Evolutionary conservation across 2,113 vertebrate species (phyloP).

Genomic region (Oreochromis tanganicae): DNA sequence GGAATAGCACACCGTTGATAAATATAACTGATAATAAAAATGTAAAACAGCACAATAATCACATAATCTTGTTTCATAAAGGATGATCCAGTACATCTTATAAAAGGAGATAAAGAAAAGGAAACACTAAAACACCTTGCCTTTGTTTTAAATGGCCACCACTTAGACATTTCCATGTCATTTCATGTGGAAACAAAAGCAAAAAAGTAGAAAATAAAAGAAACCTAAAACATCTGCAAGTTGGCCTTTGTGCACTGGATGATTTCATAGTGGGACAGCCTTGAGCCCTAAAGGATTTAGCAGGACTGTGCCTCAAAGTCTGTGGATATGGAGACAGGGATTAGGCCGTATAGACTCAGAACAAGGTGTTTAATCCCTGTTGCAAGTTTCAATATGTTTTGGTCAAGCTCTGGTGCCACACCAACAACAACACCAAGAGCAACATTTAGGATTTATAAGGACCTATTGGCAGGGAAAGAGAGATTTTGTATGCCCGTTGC

Average conservation of each 20-base stretch:
- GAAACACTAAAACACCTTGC: neutral
- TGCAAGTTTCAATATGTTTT: neutral
- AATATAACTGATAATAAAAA: neutral
- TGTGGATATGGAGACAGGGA: neutral
- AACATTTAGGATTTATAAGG: neutral
- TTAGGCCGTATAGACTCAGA: neutral
- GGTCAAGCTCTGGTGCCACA: neutral
- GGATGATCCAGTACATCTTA: neutral
- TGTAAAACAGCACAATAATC: neutral
- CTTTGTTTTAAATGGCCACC: neutral
- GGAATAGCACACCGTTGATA: neutral
- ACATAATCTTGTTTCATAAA: neutral
- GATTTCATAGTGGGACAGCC: neutral
- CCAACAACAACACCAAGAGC: neutral
- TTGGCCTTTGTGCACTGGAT: neutral
- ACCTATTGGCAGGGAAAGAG: neutral
- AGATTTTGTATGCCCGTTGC: neutral
- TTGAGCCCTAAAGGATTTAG: neutral
- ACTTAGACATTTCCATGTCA: neutral
- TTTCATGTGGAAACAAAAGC: neutral
- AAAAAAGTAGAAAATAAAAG: neutral
- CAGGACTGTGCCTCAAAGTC: neutral
- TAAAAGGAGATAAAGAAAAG: neutral
- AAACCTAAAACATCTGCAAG: neutral
- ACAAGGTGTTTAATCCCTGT: neutral